These are phyloP conservation scores for Neuroterus valhalla DNA, from an alignment of 1,140 invertebrate species.

Conservation along the genomic window DNA sequence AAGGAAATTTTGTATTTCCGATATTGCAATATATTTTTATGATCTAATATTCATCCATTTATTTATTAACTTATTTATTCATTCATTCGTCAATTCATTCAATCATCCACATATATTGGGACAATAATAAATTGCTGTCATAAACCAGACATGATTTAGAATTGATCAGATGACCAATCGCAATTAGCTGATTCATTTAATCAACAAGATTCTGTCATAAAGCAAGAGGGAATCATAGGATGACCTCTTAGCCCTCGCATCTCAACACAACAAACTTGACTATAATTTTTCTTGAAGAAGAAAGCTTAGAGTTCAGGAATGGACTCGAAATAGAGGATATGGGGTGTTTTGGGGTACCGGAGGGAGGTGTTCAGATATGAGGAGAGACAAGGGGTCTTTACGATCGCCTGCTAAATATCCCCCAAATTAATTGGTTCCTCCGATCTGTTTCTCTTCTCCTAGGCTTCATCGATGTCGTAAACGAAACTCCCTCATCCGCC, in stretches of 20 bases:
- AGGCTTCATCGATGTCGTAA: constrained; percentile 44
- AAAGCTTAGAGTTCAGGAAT: background rate
- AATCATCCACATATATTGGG: too few relatives aligned
- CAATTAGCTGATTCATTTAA: background rate
- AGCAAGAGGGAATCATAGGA: constrained; percentile 14
- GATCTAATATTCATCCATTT: background rate
- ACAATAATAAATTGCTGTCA: too few relatives aligned
- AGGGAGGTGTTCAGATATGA: constrained; percentile 46
- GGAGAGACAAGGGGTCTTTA: constrained; percentile 52
- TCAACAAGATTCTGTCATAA: background rate
- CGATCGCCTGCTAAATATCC: constrained; percentile 52
- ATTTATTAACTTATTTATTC: background rate
- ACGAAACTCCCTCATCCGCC: constrained; percentile 40
- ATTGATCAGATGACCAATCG: too few relatives aligned
- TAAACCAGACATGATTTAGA: too few relatives aligned
- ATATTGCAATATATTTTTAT: background rate
- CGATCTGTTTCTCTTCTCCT: constrained; percentile 38
- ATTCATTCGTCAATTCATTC: too few relatives aligned
- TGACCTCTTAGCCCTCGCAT: background rate
- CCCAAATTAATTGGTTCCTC: constrained; percentile 64
- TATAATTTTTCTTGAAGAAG: constrained; percentile 16
- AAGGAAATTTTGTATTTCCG: background rate
- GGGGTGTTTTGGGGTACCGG: constrained; percentile 45
- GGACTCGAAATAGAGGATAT: constrained; percentile 39
- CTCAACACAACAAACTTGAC: background rate